Evolutionary conservation across 1,140 invertebrate species (phyloP), one percentile per base, ranked within the genome.

Genomic region (Tetranychus cinnabarinus): DNA sequence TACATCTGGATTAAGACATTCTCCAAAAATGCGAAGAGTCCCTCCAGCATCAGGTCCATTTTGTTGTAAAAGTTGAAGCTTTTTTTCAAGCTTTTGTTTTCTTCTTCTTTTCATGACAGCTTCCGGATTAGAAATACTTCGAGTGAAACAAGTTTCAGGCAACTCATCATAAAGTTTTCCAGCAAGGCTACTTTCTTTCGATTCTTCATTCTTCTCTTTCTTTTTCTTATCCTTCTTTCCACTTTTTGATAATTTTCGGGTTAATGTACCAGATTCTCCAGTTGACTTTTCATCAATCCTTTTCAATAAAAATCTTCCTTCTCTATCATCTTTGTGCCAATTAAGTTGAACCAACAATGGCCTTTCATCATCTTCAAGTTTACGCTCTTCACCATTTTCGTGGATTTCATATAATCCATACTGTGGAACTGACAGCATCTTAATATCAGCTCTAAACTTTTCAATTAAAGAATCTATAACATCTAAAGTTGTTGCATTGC

Each of bases 391-490:
- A 75, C 85, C 85, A 71, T 93, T 91, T 66, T 89, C 88, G 72
- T 97, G 92, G 50, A 96, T 87, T 77, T 98, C 95, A 74, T 91
- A 96, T 54, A 99, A 79, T 46, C 89, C 88, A 75, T 97, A 98
- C 69, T 88, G 88, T 42, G 88, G 88, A 57, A 91, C 80, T 31
- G 88, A 90, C 48, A 98, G 75, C 92, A 97, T 98, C 68, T 88
- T 80, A 89, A 97, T 96, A 75, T 99, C 95, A 39, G 95, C 92
- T 71, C 93, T 84, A 77, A 99, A 98, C 75, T 99, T 99, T 76
- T 97, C 93, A 65, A 98, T 89, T 56, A 99, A 77, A 0, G 89
- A 95, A 73, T 88, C 85, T 67, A 98, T 91, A 56, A 98, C 91
- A 71, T 91, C 88, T 69, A 82, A 79, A 48, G 90, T 88, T 13